Evolutionary conservation across 2,113 vertebrate genomes (phyloP), one percentile per base, ranked within the genome.

Genomic region (Gymnorhina tibicen): DNA sequence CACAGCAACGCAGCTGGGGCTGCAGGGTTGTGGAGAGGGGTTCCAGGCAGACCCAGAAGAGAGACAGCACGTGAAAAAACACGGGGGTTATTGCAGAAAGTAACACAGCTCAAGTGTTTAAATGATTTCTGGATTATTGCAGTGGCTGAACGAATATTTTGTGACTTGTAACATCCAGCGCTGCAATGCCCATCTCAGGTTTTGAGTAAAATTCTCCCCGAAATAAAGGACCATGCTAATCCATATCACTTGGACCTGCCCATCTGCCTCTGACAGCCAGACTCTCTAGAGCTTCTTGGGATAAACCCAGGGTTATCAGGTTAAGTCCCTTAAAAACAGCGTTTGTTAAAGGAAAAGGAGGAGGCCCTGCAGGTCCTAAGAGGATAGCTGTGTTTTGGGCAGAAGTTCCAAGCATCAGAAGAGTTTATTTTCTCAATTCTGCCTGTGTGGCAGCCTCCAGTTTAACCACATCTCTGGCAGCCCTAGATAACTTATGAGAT

Each of bases 391-490:
- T 9, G 18, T 23, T 88, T 90, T 35, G 55, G 32, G 20, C 50
- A 69, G 49, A 68, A 69, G 46, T 90, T 80, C 23, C 41, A 80
- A 76, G n/a, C 59, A 83, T 41, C 28, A 73, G 53, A 42, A 69
- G 87, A 52, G 44, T 66, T 10, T 66, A 41, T 94, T 93, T 93
- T 92, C 50, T 80, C 67, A 66, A 1, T n/a, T 58, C 42, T 23
- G 41, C 5, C 24, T 16, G 23, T 70, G 30, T n/a, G 33, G 37
- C 50, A 73, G 68, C 10, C 50, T 93, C 16, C 63, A 69, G n/a
- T 23, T 85, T 68, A 84, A 86, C n/a, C 42, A 73, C 28, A 41
- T 37, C 53, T 73, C 87, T 91, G 80, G 55, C 75, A 90, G 50
- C 37, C 47, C 58, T 27, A 56, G n/a, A 47, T 90, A 68, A 72